These are phyloP conservation scores for Hephaestus fuliginosus DNA, from an alignment of 2,797 vertebrate genomes.

Conservation along the genomic window DNA sequence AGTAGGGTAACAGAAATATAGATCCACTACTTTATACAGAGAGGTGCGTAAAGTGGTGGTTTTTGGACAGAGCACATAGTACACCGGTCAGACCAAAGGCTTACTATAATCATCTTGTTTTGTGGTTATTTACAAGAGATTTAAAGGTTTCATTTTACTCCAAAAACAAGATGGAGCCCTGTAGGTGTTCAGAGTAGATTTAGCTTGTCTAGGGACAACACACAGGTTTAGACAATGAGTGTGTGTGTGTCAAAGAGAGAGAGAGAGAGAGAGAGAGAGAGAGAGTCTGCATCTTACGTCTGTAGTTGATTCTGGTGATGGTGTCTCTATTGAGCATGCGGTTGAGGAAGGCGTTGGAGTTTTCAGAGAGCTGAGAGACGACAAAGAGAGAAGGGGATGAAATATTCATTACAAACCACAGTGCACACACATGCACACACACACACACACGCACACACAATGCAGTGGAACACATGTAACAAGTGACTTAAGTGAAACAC, in stretches of 20 bases:
- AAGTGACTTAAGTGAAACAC: neutral
- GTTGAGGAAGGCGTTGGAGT: conserved; percentile 96
- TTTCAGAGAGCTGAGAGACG: conserved; percentile 92
- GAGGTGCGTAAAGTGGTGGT: neutral
- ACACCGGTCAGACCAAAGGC: neutral
- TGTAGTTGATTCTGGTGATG: conserved; percentile 98
- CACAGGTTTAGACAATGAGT: neutral
- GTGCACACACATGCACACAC: conserved; percentile 12
- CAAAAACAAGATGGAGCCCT: neutral
- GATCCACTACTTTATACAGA: neutral
- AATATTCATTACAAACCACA: conserved; percentile 46
- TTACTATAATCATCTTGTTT: neutral
- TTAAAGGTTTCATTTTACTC: neutral
- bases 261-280: neutral
- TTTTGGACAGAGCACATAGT: neutral
- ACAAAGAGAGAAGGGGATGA: conserved; percentile 42
- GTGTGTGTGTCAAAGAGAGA: neutral
- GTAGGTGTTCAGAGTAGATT: neutral
- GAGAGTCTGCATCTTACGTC: conserved; percentile 89
- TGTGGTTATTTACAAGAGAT: neutral
- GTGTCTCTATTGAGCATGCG: conserved; percentile 99
- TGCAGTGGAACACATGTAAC: neutral
- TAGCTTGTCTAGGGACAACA: neutral
- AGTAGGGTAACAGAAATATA: neutral
- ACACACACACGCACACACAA: conserved; percentile 11